Conservation (phyloP, 2,113 vertebrate species). For the Orycteropus afer region DNA sequence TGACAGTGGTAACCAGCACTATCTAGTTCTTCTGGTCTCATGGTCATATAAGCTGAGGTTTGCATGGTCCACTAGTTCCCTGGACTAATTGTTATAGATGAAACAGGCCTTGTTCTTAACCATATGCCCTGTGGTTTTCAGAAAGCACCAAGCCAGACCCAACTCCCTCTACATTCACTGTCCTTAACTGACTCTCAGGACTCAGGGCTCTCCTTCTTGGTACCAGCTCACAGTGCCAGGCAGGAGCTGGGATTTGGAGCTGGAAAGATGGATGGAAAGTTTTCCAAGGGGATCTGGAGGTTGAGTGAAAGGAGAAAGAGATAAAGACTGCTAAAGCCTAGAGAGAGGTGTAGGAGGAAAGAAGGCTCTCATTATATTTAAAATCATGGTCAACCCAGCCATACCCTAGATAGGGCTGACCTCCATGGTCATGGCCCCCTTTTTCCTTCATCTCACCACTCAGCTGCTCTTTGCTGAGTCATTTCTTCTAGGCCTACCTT, state of each 20-base stretch:
- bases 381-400: background rate
- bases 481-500: background rate
- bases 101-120: background rate
- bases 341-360: background rate
- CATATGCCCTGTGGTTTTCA: background rate
- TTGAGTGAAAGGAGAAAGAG: background rate
- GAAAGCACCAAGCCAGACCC: background rate
- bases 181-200: background rate
- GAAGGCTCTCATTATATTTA: background rate
- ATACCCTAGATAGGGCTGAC: background rate
- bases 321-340: background rate
- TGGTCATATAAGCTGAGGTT: no score
- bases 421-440: fast-evolving
- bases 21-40: no score
- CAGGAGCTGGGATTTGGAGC: background rate
- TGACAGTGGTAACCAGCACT: no score
- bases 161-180: background rate
- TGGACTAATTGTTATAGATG: no score
- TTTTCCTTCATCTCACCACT: background rate
- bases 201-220: background rate
- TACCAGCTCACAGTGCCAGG: background rate
- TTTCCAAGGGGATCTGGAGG: background rate
- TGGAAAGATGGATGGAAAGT: background rate
- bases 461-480: background rate
- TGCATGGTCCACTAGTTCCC: no score